Evolutionary conservation across 2,797 vertebrate genomes (phyloP), one percentile per base, ranked within the genome.

Genomic region (Nannoperca obscura): DNA sequence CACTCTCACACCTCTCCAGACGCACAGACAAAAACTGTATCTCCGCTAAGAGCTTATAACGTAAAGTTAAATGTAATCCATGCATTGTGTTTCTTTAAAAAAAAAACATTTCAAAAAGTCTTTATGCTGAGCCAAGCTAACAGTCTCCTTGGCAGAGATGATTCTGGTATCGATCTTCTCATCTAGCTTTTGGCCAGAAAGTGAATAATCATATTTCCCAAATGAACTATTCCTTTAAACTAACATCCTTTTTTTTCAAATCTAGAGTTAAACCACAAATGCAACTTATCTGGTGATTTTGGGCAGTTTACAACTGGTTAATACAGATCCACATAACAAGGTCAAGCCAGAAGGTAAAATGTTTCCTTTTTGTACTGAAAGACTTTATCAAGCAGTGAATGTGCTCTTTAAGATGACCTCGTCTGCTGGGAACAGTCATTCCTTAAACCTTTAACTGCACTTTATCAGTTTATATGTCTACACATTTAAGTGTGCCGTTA

Each of bases 391-490:
- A 66, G 20, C 14, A 50, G 5, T n/a, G 40, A 36, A 27, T 50
- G 12, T 50, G 10, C 46, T 68, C 58, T 76, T 76, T 32, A 59
- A 49, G 57, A 69, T 62, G 47, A 72, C 50, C 49, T 67, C 52
- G 50, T 24, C 57, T 47, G 15, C 44, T 19, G 71, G 71, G 63
- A 81, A 38, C 15, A 54, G 24, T 72, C 62, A 47, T 46, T 62
- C 63, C 50, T n/a, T 3, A 67, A 81, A 69, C 46, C 54, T 53
- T 74, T 82, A 44, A 66, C 59, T 40, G 42, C 44, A 67, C 62
- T n/a, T n/a, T 66, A 49, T 71, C 34, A 49, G 24, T 64, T 76
- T 62, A 82, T 77, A 83, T 57, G 54, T 20, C 34, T 38, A 58
- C 55, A 73, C 50, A 66, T 80, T 61, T 47, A 57, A 81, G 62